A percentile compares a stretch with the other conserved stretches of the same genome.
phyloP scores from a whole-genome alignment of 2,888 invertebrate species.

The Fragum fragum region DNA sequence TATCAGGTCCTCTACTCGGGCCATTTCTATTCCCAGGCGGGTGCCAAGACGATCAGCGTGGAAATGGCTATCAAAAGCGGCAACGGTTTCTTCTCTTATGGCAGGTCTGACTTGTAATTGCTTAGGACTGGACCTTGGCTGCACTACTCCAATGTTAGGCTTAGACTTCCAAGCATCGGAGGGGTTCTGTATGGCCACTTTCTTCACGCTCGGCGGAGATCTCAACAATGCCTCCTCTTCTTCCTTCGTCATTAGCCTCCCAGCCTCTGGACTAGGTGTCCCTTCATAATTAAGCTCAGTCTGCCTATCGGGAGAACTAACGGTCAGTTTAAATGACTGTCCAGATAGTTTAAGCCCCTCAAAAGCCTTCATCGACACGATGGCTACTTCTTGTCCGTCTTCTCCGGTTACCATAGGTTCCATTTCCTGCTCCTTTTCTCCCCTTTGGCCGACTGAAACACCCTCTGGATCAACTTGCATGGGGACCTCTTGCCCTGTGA shows the following conservation, averaged over 20 bases:
- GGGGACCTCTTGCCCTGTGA: background rate
- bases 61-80: too few relatives aligned
- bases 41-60: background rate
- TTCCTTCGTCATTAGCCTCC: background rate
- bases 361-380: background rate
- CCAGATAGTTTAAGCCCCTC: background rate
- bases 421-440: background rate
- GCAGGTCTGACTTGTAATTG: background rate
- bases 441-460: too few relatives aligned
- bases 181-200: background rate
- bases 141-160: background rate
- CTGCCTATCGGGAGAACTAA: background rate
- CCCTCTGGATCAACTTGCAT: background rate
- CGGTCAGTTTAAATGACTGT: background rate
- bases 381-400: background rate
- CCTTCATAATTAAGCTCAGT: slow-evolving; percentile 1
- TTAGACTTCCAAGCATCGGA: background rate
- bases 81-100: background rate
- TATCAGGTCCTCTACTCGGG: background rate
- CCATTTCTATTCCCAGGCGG: background rate
- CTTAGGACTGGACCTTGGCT: background rate
- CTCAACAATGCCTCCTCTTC: background rate
- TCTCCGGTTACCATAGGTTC: background rate
- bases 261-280: background rate
- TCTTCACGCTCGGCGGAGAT: background rate